phyloP scores from a whole-genome alignment of 2,113 vertebrate genomes.

The Cairina moschata region DNA sequence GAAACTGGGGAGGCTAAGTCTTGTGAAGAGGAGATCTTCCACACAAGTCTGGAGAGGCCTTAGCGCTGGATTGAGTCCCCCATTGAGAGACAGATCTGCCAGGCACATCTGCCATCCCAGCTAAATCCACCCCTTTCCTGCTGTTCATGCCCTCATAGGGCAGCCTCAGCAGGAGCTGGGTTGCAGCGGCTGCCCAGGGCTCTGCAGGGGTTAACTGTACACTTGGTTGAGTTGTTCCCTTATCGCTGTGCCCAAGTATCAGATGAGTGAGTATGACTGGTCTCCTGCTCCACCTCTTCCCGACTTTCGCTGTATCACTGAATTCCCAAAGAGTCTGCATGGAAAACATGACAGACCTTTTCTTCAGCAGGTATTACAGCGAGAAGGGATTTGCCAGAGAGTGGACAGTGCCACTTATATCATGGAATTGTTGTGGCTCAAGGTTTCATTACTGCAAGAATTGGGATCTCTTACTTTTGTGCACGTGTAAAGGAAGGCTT shows the following conservation, averaged over 20 bases:
- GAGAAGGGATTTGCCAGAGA: rapidly evolving
- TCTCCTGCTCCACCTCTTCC: conserved; percentile 55
- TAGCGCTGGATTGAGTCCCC: background rate
- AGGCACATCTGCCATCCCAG: background rate
- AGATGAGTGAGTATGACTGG: background rate
- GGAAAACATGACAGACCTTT: background rate
- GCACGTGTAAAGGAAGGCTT: background rate
- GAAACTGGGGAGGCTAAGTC: background rate
- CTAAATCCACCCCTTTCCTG: background rate
- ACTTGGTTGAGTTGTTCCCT: background rate
- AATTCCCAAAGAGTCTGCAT: background rate
- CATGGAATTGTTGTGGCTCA: background rate
- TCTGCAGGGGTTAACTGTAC: background rate
- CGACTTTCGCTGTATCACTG: conserved; percentile 5
- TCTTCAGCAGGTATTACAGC: rapidly evolving
- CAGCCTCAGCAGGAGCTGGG: background rate
- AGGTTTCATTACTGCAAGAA: background rate
- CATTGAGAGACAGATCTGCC: background rate
- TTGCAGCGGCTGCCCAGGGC: background rate
- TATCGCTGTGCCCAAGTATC: background rate
- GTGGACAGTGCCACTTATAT: background rate
- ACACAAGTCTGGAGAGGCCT: too few species aligned
- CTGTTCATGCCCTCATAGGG: background rate
- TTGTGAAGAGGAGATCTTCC: background rate
- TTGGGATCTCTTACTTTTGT: background rate